Base-by-base conservation (phyloP, 2,113 vertebrate species). In the Cisticola juncidis region DNA sequence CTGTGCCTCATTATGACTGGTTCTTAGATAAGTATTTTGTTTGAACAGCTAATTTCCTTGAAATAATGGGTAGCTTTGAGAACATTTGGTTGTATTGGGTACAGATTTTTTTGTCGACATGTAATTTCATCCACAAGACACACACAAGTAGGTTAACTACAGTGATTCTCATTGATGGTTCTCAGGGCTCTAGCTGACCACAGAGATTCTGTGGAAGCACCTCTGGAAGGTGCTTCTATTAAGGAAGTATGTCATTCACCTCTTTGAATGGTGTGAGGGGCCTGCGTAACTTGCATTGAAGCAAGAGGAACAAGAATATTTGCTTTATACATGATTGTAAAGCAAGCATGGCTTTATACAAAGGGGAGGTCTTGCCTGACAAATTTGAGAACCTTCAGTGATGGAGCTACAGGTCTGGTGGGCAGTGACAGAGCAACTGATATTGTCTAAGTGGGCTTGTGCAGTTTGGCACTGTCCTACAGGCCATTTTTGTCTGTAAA, bases 401-500 rank as follows among this genome's bases (percentile, higher is more conserved):
- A 12, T 60, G 18, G 33, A 35, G 9, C 21, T 44, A 25, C 26
- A 31, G 36, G 36, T 86, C 31, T 76, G 21, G 17, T 68, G 45
- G 45, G 23, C 36, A 50, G 33, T 5, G 5, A 15, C 22, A 77
- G 22, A 69, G 22, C 26, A 60, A 23, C 26, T 36, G 33, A 12
- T 33, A 44, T 1, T 3, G 2, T 44, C 18, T 51, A 1, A 1
- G 0, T 51, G 18, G 33, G 22, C 9, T 36, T 45, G 19, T 7
- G 45, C 36, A 19, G 26, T 77, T 60, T 14, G 44, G 22, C 21
- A 22, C 33, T 58, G 22, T 58, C 31, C 26, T 22, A 12, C 14
- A 33, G 36, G 11, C 22, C 26, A 26, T 51, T 36, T 26, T 51
- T 58, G 21, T 50, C 16, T 36, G 44, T 68, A 60, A 68, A 36